Evolutionary conservation across 2,113 vertebrate genomes (phyloP).

Genomic region (Poecile atricapillus): DNA sequence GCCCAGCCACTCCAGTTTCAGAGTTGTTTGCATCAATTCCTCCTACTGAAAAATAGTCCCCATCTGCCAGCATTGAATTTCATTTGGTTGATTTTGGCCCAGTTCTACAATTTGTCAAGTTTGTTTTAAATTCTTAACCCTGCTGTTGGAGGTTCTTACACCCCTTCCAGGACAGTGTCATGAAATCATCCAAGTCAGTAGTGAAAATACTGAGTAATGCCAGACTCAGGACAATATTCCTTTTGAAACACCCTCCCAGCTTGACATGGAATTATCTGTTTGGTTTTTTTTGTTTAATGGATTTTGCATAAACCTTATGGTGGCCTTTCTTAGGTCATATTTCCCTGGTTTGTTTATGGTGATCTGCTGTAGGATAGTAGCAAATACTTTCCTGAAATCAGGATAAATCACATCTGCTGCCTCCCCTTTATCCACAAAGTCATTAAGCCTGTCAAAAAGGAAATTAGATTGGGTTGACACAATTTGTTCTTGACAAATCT

Average conservation of each 20-base stretch:
- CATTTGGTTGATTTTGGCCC: neutral
- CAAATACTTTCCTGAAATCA: slow-evolving; percentile 4
- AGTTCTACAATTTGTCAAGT: neutral
- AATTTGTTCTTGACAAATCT: slow-evolving; percentile 67
- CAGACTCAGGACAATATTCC: neutral
- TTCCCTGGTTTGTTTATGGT: neutral
- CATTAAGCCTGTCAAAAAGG: slow-evolving; percentile 62
- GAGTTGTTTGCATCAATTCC: neutral
- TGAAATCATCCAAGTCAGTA: neutral
- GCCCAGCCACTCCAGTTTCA: neutral
- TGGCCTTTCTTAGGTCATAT: neutral
- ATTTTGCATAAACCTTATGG: neutral
- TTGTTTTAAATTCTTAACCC: neutral
- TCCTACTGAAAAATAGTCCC: neutral
- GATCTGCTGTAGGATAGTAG: neutral
- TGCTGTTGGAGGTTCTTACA: neutral
- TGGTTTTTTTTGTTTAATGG: neutral
- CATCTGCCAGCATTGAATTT: neutral
- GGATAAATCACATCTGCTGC: slow-evolving; percentile 40
- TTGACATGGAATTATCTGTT: neutral
- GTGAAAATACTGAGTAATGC: neutral
- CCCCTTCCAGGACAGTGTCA: neutral
- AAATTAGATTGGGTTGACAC: slow-evolving; percentile 63
- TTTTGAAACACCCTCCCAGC: neutral
- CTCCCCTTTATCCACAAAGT: slow-evolving; percentile 19